Evolutionary conservation across 2,797 vertebrate genomes (phyloP).

Genomic region (Thamnophis elegans): DNA sequence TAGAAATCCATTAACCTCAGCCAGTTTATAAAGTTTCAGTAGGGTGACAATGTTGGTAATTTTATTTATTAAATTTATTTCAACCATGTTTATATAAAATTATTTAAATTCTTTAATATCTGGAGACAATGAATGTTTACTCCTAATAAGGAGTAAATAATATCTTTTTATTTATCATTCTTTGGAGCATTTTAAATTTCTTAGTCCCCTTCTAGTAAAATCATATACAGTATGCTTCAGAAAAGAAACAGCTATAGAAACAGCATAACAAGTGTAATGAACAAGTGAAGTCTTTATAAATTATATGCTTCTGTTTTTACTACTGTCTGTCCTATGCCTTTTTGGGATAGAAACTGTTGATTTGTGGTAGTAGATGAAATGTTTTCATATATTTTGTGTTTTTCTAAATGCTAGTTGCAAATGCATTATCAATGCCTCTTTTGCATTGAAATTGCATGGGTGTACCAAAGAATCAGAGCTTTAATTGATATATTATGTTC

Average conservation of each 20-base stretch:
- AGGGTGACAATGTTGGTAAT: not conserved
- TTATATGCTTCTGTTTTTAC: constrained; percentile 35
- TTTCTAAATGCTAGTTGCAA: not conserved
- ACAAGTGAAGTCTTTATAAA: constrained; percentile 26
- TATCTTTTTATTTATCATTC: constrained; percentile 21
- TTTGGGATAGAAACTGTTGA: not conserved
- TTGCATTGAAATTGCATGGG: not conserved
- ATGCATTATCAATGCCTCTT: not conserved
- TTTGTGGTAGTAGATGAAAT: not conserved
- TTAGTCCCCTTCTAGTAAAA: constrained; percentile 34
- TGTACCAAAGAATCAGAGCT: not conserved
- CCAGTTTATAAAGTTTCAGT: not conserved
- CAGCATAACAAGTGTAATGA: constrained; percentile 39
- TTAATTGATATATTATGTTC: not conserved
- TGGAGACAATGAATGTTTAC: too few relatives aligned
- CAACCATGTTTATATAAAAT: constrained; percentile 2
- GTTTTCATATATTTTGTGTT: not conserved
- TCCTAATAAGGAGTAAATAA: too few relatives aligned
- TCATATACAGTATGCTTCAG: constrained; percentile 41
- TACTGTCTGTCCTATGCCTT: not conserved
- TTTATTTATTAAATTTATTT: constrained; percentile 24
- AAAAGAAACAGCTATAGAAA: constrained; percentile 64
- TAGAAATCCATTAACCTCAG: not conserved
- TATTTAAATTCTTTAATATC: constrained; percentile 18
- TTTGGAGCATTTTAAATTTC: constrained; percentile 35